Evolutionary conservation across 2,797 vertebrate species (phyloP), one percentile per base, ranked within the genome.

Genomic region (Leptodactylus fallax): DNA sequence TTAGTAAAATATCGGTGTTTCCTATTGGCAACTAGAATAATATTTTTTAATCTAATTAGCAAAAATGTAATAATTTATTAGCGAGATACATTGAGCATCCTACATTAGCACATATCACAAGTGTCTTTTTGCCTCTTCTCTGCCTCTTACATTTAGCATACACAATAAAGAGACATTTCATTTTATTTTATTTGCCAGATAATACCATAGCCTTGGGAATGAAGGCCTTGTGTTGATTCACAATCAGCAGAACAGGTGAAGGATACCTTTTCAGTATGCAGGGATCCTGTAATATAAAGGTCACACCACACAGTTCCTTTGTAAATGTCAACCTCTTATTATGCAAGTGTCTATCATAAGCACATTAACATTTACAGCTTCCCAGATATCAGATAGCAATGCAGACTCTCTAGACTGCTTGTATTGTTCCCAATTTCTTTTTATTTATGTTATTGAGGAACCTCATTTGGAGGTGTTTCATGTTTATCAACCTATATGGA

Each of bases 221-320:
- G 63, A 88, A 23, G 83, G 21, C 19, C 27, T 58, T 91, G 63
- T 86, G 53, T 76, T 90, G 88, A 74, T 85, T 91, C 90, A 81
- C 61, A 81, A 90, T 86, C 67, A 90, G 69, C 88, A 86, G 71
- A 85, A 90, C 90, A 79, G 63, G 87, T 90, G 87, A 79, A 84
- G 81, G 81, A 86, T 80, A 90, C 55, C 81, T 90, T 83, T 78
- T 91, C 91, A 90, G 86, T 85, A 90, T 90, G 86, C 36, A 90
- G 83, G 89, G 69, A 82, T 85, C 81, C 74, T 86, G 27, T 81
- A 88, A 84, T 84, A 25, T 87, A 91, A 92, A 89, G 85, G 47
- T 89, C 83, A 90, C 55, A 85, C 56, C 49, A 72, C 82, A 83
- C 27, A 90, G 90, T 87, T 90, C 87, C 16, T 85, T 84, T 90